Evolutionary conservation across 2,797 vertebrate genomes (phyloP).

Genomic region (Telmatherina bonti): DNA sequence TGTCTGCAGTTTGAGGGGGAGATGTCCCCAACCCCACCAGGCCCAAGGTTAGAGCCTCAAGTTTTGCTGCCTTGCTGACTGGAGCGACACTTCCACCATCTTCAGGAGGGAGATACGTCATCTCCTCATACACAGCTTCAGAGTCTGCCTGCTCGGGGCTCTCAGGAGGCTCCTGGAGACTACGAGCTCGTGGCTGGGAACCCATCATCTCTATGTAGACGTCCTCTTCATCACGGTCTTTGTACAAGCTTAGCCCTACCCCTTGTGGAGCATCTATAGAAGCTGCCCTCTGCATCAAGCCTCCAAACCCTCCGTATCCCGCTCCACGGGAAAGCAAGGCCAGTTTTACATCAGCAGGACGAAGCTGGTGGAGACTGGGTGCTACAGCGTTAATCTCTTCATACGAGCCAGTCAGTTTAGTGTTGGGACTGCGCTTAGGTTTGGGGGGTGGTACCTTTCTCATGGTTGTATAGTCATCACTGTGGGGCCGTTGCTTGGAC

Average conservation of each 20-base stretch:
- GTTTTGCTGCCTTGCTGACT: conserved; percentile 69
- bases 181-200: conserved; percentile 78
- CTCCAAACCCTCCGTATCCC: conserved; percentile 75
- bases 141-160: conserved; percentile 86
- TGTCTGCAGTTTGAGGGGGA: conserved; percentile 80
- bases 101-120: conserved; percentile 91
- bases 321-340: conserved; percentile 78
- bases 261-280: conserved; percentile 83
- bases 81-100: conserved; percentile 72
- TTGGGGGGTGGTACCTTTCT: conserved; percentile 97
- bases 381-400: conserved; percentile 90
- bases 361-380: conserved; percentile 78
- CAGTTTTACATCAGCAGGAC: conserved; percentile 85
- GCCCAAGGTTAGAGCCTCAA: conserved; percentile 68
- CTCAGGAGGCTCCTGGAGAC: conserved; percentile 78
- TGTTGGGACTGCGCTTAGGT: conserved; percentile 95
- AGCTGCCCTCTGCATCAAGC: conserved; percentile 79
- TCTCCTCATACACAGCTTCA: conserved; percentile 97
- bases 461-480: conserved; percentile 96
- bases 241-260: conserved; percentile 76
- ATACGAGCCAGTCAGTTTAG: conserved; percentile 93
- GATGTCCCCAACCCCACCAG: conserved; percentile 66
- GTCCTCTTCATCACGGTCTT: conserved; percentile 87
- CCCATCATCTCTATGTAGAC: conserved; percentile 97
- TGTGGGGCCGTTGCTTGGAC: conserved; percentile 93